phyloP scores from a whole-genome alignment of 2,113 vertebrate genomes.

The Drymodes brunneopygia region DNA sequence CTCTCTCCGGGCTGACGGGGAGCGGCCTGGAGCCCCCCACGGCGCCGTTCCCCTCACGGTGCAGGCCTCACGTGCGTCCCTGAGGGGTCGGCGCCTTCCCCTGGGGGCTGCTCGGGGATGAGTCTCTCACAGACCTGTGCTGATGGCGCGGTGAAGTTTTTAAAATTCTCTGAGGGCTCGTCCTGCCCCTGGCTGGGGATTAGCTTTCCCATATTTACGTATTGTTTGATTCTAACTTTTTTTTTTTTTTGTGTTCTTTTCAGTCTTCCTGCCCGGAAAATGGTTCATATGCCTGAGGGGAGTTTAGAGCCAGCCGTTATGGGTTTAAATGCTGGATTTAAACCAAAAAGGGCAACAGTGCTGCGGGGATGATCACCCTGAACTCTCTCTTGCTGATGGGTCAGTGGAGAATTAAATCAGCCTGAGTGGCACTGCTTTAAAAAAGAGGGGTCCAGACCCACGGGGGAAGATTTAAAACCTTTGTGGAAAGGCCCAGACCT shows the following conservation, averaged over 20 bases:
- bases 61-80: rapidly evolving
- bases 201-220: rapidly evolving
- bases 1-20: rapidly evolving
- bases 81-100: neutral
- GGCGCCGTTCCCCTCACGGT: neutral
- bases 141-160: neutral
- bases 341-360: neutral
- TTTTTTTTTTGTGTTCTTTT: rapidly evolving
- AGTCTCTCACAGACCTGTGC: neutral
- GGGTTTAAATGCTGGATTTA: rapidly evolving
- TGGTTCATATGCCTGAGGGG: neutral
- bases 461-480: no score
- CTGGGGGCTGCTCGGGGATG: neutral
- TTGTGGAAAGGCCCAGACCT: neutral
- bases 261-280: rapidly evolving
- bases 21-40: rapidly evolving
- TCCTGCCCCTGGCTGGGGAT: neutral
- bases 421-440: neutral
- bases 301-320: rapidly evolving
- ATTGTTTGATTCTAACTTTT: rapidly evolving
- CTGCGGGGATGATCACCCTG: neutral
- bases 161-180: neutral
- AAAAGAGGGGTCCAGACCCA: neutral
- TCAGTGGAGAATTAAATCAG: neutral
- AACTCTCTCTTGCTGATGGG: neutral